Percentiles rank a stretch among this genome's conserved stretches.
Evolutionary conservation across 2,113 vertebrate genomes (phyloP).

Genomic region (Emydocephalus ijimae): DNA sequence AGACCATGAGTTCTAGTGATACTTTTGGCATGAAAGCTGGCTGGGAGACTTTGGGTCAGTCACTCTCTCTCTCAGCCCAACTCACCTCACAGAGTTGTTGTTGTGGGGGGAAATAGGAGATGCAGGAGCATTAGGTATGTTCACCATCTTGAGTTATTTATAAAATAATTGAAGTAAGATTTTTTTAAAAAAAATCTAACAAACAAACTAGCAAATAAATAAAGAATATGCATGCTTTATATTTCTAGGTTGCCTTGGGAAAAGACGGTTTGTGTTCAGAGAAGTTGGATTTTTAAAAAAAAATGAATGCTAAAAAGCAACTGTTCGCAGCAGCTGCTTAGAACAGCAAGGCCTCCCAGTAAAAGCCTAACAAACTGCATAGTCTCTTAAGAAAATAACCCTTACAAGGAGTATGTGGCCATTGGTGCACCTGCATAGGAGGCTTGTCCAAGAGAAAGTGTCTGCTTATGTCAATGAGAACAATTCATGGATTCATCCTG

Average conservation of each 20-base stretch:
- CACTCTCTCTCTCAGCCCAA: not conserved
- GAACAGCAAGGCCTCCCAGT: conserved; percentile 77
- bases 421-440: conserved; percentile 76
- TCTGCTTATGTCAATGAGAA: conserved; percentile 71
- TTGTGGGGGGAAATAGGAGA: not conserved
- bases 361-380: conserved; percentile 74
- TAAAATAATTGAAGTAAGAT: not conserved
- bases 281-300: conserved; percentile 67
- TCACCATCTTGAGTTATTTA: not conserved
- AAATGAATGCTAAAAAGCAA: conserved; percentile 70
- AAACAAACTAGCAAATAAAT: not conserved
- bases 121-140: not conserved
- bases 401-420: conserved; percentile 84
- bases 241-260: not conserved
- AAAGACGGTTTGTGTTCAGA: conserved; percentile 34
- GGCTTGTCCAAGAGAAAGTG: conserved; percentile 74
- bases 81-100: not conserved
- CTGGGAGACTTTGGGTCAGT: not conserved
- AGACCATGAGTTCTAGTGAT: not conserved
- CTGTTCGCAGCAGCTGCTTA: conserved; percentile 73
- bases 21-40: not conserved
- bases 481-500: conserved; percentile 76
- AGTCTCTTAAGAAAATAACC: conserved; percentile 84
- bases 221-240: conserved; percentile 27
- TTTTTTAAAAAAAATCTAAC: not conserved